phyloP scores from a whole-genome alignment of 2,113 vertebrate species.

The Chaetodon trifascialis region DNA sequence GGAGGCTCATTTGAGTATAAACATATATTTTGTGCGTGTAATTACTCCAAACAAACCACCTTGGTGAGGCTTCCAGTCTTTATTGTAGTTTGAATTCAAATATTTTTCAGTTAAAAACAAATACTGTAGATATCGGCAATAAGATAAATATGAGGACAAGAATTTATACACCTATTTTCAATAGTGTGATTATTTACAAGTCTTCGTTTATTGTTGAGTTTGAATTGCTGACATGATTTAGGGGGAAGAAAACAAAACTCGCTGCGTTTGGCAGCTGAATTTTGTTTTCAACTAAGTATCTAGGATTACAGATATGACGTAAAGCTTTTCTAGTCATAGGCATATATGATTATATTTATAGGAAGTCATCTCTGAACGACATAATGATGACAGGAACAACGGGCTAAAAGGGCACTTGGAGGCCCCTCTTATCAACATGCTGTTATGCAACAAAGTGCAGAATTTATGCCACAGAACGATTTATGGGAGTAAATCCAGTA shows the following conservation, averaged over 20 bases:
- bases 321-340: constrained; percentile 69
- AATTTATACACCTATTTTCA: constrained; percentile 81
- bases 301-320: constrained; percentile 55
- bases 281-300: constrained; percentile 40
- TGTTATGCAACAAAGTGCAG: constrained; percentile 58
- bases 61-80: constrained; percentile 78
- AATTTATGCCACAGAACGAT: constrained; percentile 41
- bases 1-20: neutral
- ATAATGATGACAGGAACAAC: constrained; percentile 46
- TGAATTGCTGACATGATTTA: constrained; percentile 41
- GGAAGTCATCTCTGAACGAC: constrained; percentile 42
- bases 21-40: neutral
- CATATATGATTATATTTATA: constrained; percentile 52
- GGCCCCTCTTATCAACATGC: constrained; percentile 50
- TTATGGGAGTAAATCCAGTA: constrained; percentile 15
- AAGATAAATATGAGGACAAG: constrained; percentile 83
- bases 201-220: constrained; percentile 46
- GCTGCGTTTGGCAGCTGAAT: constrained; percentile 34
- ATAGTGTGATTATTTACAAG: constrained; percentile 81
- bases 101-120: constrained; percentile 80
- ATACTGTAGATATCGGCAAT: constrained; percentile 78
- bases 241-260: constrained; percentile 10
- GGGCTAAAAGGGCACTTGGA: constrained; percentile 35
- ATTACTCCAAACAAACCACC: constrained; percentile 62
- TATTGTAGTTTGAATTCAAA: constrained; percentile 82